Conservation (phyloP, 2,113 vertebrate species). For the Montifringilla adamsi region DNA sequence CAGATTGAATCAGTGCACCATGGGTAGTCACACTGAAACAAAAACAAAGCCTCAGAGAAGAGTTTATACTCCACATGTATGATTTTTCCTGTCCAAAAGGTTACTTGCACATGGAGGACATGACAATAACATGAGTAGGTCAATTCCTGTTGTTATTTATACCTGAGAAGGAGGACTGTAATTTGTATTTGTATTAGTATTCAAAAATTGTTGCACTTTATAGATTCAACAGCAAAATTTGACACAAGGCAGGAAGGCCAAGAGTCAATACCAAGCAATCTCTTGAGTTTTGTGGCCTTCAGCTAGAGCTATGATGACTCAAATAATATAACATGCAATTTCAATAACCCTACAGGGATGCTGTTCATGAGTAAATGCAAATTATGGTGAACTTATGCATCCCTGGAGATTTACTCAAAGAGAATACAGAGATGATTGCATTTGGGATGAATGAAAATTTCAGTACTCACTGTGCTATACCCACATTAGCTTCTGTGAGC, state of each 20-base stretch:
- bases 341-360: slow-evolving; percentile 17
- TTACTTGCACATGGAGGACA: not conserved
- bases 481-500: not conserved
- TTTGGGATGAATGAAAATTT: slow-evolving; percentile 38
- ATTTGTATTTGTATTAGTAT: not conserved
- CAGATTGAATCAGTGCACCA: not conserved
- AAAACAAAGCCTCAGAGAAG: not conserved
- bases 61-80: not conserved
- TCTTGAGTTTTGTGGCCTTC: not conserved
- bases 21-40: not conserved
- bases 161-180: not conserved
- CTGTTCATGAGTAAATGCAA: slow-evolving; percentile 10
- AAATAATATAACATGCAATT: slow-evolving; percentile 34
- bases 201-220: not conserved
- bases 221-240: not conserved
- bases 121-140: not conserved
- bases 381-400: not conserved
- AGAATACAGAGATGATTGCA: slow-evolving; percentile 27
- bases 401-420: not conserved
- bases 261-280: not conserved
- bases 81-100: not conserved
- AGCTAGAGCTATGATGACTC: slow-evolving; percentile 13
- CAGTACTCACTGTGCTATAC: not conserved
- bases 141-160: not conserved
- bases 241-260: not conserved